Conservation (phyloP, 2,888 invertebrate species). For the Callyntrura guangdongensis region DNA sequence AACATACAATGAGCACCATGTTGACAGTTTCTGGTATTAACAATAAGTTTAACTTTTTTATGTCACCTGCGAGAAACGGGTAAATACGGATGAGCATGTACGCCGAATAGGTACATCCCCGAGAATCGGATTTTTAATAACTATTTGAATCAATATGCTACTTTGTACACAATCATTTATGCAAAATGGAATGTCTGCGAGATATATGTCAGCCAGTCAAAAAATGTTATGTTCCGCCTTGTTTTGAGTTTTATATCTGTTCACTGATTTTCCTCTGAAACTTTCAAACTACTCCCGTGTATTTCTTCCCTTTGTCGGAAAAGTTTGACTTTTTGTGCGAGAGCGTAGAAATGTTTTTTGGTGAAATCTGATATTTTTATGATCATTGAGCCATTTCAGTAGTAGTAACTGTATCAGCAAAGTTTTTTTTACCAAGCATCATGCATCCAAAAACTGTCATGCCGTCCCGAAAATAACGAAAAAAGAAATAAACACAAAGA, state of each 20-base stretch:
- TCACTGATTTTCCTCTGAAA: too few relatives aligned
- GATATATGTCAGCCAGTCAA: slow-evolving; percentile 6
- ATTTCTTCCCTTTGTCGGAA: background rate
- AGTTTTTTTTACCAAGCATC: background rate
- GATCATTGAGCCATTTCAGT: slow-evolving; percentile 58
- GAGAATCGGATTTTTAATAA: background rate
- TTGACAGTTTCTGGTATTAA: slow-evolving; percentile 21
- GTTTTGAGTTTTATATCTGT: too few relatives aligned
- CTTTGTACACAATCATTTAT: slow-evolving; percentile 3
- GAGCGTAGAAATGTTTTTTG: background rate
- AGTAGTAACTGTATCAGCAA: background rate
- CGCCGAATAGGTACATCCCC: background rate
- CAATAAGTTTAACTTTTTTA: background rate
- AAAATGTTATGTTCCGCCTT: background rate
- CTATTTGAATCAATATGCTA: background rate
- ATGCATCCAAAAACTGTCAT: background rate
- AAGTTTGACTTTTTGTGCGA: background rate
- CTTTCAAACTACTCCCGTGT: background rate
- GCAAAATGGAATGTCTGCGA: background rate
- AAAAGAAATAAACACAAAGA: slow-evolving; percentile 23
- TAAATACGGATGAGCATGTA: too few relatives aligned
- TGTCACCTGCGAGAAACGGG: background rate
- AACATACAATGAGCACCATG: slow-evolving; percentile 61
- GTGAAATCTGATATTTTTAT: slow-evolving; percentile 33
- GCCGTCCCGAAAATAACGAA: slow-evolving; percentile 29